Percentiles rank a stretch among this genome's conserved stretches.
phyloP scores from a whole-genome alignment of 2,888 invertebrate species.

The Choreutis nemorana region DNA sequence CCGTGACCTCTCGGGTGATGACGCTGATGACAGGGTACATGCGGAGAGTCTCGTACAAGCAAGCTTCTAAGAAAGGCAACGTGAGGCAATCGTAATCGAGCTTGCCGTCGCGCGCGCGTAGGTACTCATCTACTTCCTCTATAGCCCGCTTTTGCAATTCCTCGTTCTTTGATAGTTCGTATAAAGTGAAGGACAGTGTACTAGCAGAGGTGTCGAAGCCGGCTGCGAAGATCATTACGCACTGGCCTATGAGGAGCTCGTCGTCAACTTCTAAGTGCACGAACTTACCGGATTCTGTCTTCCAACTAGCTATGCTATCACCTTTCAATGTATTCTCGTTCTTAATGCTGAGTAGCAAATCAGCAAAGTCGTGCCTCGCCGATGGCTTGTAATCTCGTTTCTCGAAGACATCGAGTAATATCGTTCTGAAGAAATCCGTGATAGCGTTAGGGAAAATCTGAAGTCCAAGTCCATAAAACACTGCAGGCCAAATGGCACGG shows the following conservation, averaged over 20 bases:
- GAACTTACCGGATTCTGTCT: constrained; percentile 7
- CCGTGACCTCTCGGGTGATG: constrained; percentile 31
- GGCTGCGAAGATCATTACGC: constrained; percentile 48
- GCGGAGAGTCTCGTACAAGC: constrained; percentile 28
- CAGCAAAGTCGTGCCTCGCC: constrained; percentile 30
- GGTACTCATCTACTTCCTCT: constrained; percentile 25
- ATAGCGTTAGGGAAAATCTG: constrained; percentile 19
- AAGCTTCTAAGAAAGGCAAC: constrained; percentile 26
- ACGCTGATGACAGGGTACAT: constrained; percentile 35
- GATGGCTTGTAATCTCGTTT: constrained; percentile 22
- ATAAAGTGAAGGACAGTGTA: constrained; percentile 22
- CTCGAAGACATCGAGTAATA: constrained; percentile 23
- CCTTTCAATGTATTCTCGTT: constrained; percentile 23
- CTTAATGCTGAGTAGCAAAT: constrained; percentile 26
- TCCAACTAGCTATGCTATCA: constrained; percentile 24
- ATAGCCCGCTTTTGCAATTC: constrained; percentile 19
- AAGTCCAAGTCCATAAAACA: constrained; percentile 31
- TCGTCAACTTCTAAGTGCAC: constrained; percentile 22
- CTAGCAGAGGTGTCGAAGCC: constrained; percentile 35
- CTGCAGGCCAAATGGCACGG: constrained; percentile 28
- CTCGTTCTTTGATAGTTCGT: constrained; percentile 27
- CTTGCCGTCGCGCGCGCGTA: constrained; percentile 16
- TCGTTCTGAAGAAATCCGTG: constrained; percentile 20
- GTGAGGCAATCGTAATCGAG: constrained; percentile 26
- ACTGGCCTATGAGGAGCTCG: constrained; percentile 44